Evolutionary conservation across 2,797 vertebrate species (phyloP).

Genomic region (Sylvilagus floridanus): DNA sequence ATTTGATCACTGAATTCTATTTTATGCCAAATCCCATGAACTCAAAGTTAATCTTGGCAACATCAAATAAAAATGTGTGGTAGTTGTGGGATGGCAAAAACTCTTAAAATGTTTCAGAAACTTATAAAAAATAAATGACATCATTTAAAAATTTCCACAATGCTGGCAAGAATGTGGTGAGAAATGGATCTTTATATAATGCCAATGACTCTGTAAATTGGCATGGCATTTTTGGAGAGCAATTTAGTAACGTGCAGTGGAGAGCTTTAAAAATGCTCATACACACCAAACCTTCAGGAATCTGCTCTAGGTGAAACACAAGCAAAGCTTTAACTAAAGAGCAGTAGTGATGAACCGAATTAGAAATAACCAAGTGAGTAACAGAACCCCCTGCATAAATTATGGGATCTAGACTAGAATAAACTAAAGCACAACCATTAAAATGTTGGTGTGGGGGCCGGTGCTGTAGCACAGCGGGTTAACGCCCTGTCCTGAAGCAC

Average conservation of each 20-base stretch:
- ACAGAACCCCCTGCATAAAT: not conserved
- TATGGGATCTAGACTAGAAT: not conserved
- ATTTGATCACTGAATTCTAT: constrained; percentile 1
- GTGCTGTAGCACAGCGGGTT: no score
- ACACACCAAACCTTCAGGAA: not conserved
- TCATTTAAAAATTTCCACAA: not conserved
- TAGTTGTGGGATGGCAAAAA: not conserved
- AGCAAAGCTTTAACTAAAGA: not conserved
- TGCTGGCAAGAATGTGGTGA: not conserved
- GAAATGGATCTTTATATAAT: not conserved
- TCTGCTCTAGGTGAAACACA: not conserved
- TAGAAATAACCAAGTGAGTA: not conserved
- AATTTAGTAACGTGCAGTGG: not conserved
- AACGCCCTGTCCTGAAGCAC: no score
- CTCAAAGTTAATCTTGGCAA: not conserved
- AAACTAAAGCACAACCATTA: not conserved
- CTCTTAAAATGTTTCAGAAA: constrained; percentile 14
- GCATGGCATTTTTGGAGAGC: not conserved
- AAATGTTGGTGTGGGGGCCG: not conserved
- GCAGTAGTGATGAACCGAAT: not conserved
- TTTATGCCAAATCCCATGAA: not conserved
- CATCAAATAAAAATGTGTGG: not conserved
- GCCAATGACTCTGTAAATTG: not conserved
- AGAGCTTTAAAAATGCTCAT: not conserved
- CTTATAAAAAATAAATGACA: constrained; percentile 41